A percentile compares a stretch with the other conserved stretches of the same genome.
Evolutionary conservation across 2,888 invertebrate species (phyloP).

Genomic region (Tenthredo notha): DNA sequence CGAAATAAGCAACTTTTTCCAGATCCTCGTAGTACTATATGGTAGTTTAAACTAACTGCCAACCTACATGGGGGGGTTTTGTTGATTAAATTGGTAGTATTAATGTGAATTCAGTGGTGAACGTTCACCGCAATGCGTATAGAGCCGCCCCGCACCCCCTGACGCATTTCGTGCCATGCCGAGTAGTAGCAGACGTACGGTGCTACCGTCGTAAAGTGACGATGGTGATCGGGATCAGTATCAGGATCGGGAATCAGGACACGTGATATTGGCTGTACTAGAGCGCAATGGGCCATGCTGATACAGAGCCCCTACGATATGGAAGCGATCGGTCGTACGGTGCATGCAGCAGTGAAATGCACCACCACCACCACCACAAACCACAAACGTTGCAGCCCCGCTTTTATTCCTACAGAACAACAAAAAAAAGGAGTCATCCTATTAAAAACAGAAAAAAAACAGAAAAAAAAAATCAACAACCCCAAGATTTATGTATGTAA

Average conservation of each 20-base stretch:
- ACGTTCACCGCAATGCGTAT: conserved; percentile 30
- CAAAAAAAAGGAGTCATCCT: background rate
- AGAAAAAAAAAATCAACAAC: no score
- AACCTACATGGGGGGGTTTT: background rate
- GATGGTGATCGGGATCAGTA: conserved; percentile 66
- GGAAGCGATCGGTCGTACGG: conserved; percentile 23
- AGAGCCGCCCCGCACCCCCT: no score
- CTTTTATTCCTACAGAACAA: background rate
- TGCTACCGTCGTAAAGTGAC: conserved; percentile 78
- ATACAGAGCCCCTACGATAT: conserved; percentile 66
- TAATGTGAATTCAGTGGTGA: conserved; percentile 34
- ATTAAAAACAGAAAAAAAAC: background rate
- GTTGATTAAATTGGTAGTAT: conserved; percentile 22
- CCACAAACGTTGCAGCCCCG: background rate
- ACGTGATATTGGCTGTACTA: conserved; percentile 78
- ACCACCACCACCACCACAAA: background rate
- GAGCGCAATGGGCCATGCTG: conserved; percentile 77
- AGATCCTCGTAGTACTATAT: background rate
- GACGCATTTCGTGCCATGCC: background rate
- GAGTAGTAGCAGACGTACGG: conserved; percentile 59
- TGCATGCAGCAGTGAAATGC: conserved; percentile 5
- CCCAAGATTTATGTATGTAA: background rate
- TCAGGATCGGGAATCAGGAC: conserved; percentile 67
- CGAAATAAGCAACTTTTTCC: background rate
- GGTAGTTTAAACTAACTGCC: conserved; percentile 20